These are phyloP conservation scores for Andrena dorsata DNA, from an alignment of 2,888 invertebrate species.

Conservation along the genomic window DNA sequence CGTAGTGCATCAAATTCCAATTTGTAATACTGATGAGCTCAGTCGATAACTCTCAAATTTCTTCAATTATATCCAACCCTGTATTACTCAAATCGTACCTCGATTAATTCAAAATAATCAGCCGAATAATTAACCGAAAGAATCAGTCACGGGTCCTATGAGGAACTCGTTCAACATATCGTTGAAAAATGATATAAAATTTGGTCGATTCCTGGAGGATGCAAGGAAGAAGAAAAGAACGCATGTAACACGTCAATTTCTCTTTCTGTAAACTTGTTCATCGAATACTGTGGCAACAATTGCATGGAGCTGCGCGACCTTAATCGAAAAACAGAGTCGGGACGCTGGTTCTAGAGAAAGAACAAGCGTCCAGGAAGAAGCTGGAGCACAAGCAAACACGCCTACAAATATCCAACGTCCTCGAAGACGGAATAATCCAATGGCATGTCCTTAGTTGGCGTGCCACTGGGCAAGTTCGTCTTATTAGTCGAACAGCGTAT, in stretches of 20 bases:
- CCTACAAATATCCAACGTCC: constrained; percentile 29
- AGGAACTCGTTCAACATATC: background rate
- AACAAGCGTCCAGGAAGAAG: background rate
- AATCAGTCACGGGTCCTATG: background rate
- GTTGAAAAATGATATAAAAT: background rate
- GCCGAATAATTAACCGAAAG: background rate
- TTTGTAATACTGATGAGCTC: background rate
- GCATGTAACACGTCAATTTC: background rate
- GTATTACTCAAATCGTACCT: background rate
- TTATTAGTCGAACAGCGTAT: background rate
- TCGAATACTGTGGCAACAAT: constrained; percentile 23
- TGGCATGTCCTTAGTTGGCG: constrained; percentile 47
- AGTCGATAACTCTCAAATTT: background rate
- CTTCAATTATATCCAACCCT: background rate
- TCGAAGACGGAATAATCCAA: constrained; percentile 22
- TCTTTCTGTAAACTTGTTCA: background rate
- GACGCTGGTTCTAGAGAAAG: background rate
- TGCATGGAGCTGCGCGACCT: constrained; percentile 33
- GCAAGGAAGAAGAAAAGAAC: background rate
- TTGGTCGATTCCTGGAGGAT: background rate
- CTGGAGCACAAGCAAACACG: constrained; percentile 17
- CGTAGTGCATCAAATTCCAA: background rate
- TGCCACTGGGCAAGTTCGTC: constrained; percentile 9
- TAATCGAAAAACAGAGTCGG: constrained; percentile 29
- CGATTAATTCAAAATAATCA: background rate